Evolutionary conservation across 2,888 invertebrate genomes (phyloP).

Genomic region (Balanococcus diminutus): DNA sequence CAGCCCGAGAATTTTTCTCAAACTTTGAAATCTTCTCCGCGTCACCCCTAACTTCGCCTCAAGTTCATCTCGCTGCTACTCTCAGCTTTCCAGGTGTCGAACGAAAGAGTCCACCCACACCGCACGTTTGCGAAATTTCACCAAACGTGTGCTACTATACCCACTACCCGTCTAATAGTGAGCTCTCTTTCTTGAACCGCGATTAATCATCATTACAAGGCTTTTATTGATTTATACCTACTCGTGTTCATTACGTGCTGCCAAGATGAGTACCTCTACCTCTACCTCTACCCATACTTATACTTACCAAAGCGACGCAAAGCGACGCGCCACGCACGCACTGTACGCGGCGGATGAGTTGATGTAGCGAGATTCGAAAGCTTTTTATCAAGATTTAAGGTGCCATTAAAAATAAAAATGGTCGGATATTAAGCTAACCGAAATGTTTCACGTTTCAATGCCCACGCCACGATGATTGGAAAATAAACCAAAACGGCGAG

Average conservation of each 20-base stretch:
- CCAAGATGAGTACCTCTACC: not conserved
- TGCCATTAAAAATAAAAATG: constrained; percentile 5
- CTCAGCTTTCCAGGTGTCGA: not conserved
- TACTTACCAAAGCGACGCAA: not conserved
- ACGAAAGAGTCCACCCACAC: not conserved
- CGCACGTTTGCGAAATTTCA: not conserved
- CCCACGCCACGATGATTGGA: not conserved
- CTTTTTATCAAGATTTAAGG: constrained; percentile 3
- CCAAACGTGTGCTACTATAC: not conserved
- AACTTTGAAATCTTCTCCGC: not conserved
- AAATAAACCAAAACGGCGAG: no score
- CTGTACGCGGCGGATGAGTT: no score
- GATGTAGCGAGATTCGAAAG: not conserved
- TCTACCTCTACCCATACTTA: no score
- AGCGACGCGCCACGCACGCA: not conserved
- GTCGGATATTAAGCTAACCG: not conserved
- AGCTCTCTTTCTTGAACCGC: not conserved
- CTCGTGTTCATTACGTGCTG: not conserved
- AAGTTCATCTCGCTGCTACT: no score
- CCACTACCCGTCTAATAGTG: not conserved
- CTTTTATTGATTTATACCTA: not conserved
- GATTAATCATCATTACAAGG: not conserved
- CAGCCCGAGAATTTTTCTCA: not conserved
- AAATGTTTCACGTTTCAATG: not conserved
- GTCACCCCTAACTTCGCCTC: not conserved